Base-by-base conservation (phyloP, 2,113 vertebrate genomes). In the Microcebus murinus region DNA sequence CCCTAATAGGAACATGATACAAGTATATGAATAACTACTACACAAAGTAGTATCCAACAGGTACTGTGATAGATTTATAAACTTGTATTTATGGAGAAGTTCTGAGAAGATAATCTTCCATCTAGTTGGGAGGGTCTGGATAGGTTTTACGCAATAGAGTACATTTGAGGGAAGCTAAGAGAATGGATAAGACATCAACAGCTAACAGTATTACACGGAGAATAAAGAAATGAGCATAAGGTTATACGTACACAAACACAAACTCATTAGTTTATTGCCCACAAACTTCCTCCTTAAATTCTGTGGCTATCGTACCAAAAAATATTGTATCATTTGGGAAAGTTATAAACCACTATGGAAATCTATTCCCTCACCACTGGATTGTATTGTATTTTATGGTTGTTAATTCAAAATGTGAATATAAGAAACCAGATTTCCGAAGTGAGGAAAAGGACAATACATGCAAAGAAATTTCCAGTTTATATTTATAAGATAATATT, bases 401-500 rank as follows among this genome's bases (percentile, higher is more conserved):
- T 91, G 23, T 84, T 79, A 95, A 91, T 48, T 67, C 36, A 59
- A 96, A 95, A 80, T 77, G 15, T 87, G 39, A 95, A 87, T 18
- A 3, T 94, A 82, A 94, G 63, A 81, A 95, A 86, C 50, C n/a
- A 76, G 17, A 94, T 74, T 74, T 76, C 39, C 50, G 61, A 92
- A 0, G 5, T 68, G 42, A 25, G 36, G 25, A 92, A 90, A 95
- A 94, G 21, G 42, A 79, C 8, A 92, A 31, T 76, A 4, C 0
- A 39, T 15, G 68, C 27, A 92, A 88, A 94, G 79, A 92, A 79
- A 73, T n/a, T 52, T 90, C 50, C 21, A 71, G 42, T 52, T 92
- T 92, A 29, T 17, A 90, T 48, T 89, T 89, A 45, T 36, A 61
- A 73, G 42, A 27, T 71, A 70, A 36, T 36, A 36, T 9, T n/a